Base-by-base conservation (phyloP, 2,888 invertebrate genomes). In the Drosophila crucigera region DNA sequence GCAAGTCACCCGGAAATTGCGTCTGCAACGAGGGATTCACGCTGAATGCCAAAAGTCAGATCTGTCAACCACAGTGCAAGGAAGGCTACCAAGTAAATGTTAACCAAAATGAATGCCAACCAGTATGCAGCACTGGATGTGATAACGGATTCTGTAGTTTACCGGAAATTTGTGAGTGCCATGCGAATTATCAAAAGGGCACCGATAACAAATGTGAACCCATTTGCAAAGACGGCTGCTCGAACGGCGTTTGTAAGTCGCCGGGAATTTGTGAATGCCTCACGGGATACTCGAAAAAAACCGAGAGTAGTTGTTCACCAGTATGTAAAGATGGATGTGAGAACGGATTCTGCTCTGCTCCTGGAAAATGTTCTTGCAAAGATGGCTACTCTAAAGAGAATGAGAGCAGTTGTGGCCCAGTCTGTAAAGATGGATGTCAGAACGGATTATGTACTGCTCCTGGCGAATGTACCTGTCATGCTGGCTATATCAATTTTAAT, bases 261-360 rank as follows among this genome's bases (percentile, higher is more conserved):
- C 96, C 96, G 0, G 95, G 95, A 90, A 94, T 95, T 82, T 97
- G 96, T 85, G 94, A 95, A 55, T 97, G 97, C 82, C 95, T 95
- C 73, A 92, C 94, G 1, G 97, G 96, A 30, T 64, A 73, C 16
- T 1, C 37, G 1, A 10, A 31, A 30, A 10, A 10, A n/a, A 30
- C 28, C 5, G 5, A 1, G 28, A 30, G 28, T 30, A 5, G 28
- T 30, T 30, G 28, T 30, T 30, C 28, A 5, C 28, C 28, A 28
- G 25, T 28, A 2, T 28, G 25, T 3, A 28, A 30, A 10, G 28
- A 28, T 28, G 28, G 4, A 4, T 28, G 28, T 28, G 28, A 4
- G 28, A 28, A 28, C 28, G 28, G 28, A 28, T 28, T 28, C 4
- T 28, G 28, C 28, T 28, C 28, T 1, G 25, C 1, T 25, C 25